These are phyloP conservation scores for Syrista parreyssii DNA, from an alignment of 2,888 invertebrate genomes.

Conservation along the genomic window DNA sequence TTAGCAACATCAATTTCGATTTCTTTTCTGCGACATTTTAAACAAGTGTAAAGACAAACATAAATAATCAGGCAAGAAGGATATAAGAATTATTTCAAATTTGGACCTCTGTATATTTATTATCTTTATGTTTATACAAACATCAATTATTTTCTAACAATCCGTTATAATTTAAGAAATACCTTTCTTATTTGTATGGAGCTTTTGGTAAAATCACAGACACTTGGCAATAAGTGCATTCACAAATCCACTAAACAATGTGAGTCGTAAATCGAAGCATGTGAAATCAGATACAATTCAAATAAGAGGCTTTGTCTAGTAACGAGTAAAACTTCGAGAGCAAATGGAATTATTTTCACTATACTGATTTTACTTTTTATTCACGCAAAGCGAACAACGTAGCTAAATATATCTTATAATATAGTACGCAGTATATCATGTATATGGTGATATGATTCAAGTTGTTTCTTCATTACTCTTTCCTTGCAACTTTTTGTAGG, in stretches of 20 bases:
- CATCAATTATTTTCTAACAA: constrained; percentile 9
- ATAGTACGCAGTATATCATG: background rate
- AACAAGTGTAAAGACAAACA: background rate
- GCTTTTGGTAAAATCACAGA: constrained; percentile 16
- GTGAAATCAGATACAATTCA: too few relatives aligned
- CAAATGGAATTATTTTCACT: background rate
- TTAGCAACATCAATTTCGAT: constrained; percentile 8
- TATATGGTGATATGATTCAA: background rate
- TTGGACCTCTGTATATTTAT: background rate
- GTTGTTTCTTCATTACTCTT: background rate
- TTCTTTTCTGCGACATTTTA: constrained; percentile 3
- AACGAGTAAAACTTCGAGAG: too few relatives aligned
- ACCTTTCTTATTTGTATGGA: constrained; percentile 1
- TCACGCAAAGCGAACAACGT: background rate
- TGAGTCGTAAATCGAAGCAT: background rate
- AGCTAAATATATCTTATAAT: background rate
- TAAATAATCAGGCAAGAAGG: background rate
- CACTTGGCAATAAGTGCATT: constrained; percentile 6
- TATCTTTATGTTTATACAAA: background rate
- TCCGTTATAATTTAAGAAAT: constrained; percentile 18
- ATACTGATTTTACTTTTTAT: background rate
- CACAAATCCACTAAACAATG: background rate
- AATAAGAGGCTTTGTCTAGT: too few relatives aligned
- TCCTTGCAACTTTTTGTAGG: background rate
- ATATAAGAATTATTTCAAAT: too few relatives aligned